Base-by-base conservation (phyloP, 2,113 vertebrate genomes). In the Eubucco bourcierii region DNA sequence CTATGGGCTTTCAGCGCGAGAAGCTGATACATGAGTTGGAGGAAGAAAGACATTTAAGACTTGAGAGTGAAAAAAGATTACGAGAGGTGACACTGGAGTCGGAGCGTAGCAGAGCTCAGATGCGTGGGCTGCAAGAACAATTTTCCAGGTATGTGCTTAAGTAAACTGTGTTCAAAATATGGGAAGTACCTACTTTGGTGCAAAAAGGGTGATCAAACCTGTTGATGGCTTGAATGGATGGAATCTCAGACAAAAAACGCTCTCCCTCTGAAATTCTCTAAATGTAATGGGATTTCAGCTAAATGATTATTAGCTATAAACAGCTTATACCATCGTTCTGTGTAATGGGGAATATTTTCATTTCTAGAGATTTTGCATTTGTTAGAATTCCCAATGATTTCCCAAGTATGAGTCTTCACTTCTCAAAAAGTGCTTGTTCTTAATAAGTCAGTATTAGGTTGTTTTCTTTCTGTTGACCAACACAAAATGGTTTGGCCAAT, bases 1-100 rank as follows among this genome's bases (percentile, higher is more conserved):
- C 74, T 92, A 6, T 95, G 68, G 17, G 53, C 17, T 97, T 95
- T 11, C 96, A 99, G 99, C 98, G 98, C 93, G 98, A 99, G 96
- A 98, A 99, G 98, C 98, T 99, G 98, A 98, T 99, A 95, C 98
- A 98, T 95, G 98, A 99, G 96, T 94, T 99, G 98, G 98, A 99
- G 97, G 98, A 99, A 97, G 98, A 99, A 95, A 97, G 98, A 96
- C 98, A 98, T 91, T 98, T 98, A 95, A 97, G 98, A 95, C 97
- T 98, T 94, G 98, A 99, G 97, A 99, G 98, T 66, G 98, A 99
- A 90, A 98, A 98, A 92, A 97, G 97, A 64, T 96, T 99, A 52
- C 98, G 95, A 93, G 98, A 99, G 94, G 98, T 98, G 93, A 98
- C 98, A 2, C 96, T 98, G 95, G 98, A 99, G 96, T 98, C 98